phyloP scores from a whole-genome alignment of 2,888 invertebrate species.

The Sarcophaga variegata region DNA sequence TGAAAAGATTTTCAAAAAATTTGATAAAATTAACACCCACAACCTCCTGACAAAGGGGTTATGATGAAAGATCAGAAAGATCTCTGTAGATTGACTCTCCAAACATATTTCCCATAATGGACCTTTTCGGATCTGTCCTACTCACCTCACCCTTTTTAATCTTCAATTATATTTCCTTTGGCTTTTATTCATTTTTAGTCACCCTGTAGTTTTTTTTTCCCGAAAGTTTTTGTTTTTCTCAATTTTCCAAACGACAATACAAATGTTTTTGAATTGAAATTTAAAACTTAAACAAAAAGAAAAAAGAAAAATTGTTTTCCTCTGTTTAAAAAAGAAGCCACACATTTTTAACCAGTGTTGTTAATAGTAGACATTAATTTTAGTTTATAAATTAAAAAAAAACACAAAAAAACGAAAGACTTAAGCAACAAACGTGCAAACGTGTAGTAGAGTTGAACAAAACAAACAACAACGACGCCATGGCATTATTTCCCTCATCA shows the following conservation, averaged over 20 bases:
- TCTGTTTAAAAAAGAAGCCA: neutral
- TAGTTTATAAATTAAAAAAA: slow-evolving; percentile 22
- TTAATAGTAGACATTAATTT: slow-evolving; percentile 54
- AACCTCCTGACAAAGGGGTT: too few species aligned
- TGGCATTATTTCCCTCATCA: slow-evolving; percentile 83
- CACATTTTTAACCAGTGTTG: slow-evolving; percentile 16
- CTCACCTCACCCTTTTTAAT: too few species aligned
- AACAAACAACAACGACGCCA: slow-evolving; percentile 60
- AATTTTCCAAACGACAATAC: neutral
- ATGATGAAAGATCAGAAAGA: too few species aligned
- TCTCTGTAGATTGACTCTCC: too few species aligned
- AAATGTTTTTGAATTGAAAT: neutral
- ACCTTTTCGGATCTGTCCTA: too few species aligned
- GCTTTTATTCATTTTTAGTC: neutral
- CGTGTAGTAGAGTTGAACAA: neutral
- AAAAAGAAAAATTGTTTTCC: neutral
- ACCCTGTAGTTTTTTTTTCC: neutral
- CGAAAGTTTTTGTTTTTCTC: neutral
- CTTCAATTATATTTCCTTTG: neutral
- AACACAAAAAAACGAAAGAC: slow-evolving; percentile 74
- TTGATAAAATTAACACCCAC: too few species aligned
- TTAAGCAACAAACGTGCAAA: slow-evolving; percentile 76
- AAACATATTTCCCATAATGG: too few species aligned
- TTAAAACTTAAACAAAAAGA: slow-evolving; percentile 26
- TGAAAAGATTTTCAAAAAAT: too few species aligned